phyloP scores from a whole-genome alignment of 2,888 invertebrate species.

The Trissonchulus latispiculum region DNA sequence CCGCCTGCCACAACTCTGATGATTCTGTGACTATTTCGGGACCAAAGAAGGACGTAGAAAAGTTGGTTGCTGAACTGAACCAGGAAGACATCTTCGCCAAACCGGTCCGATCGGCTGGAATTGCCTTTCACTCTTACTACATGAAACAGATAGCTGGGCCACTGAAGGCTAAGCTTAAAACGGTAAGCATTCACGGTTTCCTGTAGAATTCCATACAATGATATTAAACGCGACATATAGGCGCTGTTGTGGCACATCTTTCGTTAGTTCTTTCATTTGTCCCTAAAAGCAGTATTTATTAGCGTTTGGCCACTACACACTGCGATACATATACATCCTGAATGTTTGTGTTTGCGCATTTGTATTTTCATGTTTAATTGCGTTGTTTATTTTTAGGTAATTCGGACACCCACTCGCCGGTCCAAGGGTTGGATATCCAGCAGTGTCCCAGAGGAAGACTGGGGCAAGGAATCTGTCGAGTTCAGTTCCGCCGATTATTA shows the following conservation, averaged over 20 bases:
- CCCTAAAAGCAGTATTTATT: background rate
- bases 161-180: constrained; percentile 15
- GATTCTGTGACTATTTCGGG: constrained; percentile 93
- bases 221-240: too few relatives aligned
- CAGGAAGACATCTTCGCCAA: constrained; percentile 70
- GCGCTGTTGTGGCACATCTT: too few relatives aligned
- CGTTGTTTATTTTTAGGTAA: constrained; percentile 23
- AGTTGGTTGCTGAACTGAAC: constrained; percentile 37
- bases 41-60: constrained; percentile 58
- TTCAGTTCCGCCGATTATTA: constrained; percentile 80
- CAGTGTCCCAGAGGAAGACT: constrained; percentile 73
- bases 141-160: constrained; percentile 60
- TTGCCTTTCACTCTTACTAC: constrained; percentile 81
- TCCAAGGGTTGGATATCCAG: constrained; percentile 78
- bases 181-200: too few relatives aligned
- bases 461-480: constrained; percentile 65
- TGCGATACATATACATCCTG: too few relatives aligned
- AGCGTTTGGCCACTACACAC: too few relatives aligned
- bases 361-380: background rate
- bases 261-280: too few relatives aligned
- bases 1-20: constrained; percentile 86
- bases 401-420: constrained; percentile 45
- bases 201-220: too few relatives aligned
- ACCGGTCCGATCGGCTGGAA: constrained; percentile 70
- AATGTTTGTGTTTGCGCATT: too few relatives aligned